A percentile compares a stretch with the other conserved stretches of the same genome.
These are phyloP conservation scores for Caenorhabditis sp. DNA, from an alignment of 2,888 invertebrate species.

Conservation along the genomic window DNA sequence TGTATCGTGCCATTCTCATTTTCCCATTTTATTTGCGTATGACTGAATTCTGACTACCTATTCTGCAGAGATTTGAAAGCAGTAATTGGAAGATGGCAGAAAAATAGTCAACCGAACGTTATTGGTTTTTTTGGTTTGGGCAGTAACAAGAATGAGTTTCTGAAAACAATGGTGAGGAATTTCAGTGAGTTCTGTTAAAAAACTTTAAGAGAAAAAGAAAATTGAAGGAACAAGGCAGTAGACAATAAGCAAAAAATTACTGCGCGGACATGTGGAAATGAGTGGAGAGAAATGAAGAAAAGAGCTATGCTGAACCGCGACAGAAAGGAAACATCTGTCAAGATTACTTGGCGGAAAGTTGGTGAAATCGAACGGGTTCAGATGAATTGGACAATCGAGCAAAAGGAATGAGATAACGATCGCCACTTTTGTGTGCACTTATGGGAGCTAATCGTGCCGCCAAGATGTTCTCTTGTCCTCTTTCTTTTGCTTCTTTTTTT, in stretches of 20 bases:
- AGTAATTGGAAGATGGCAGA: constrained; percentile 4
- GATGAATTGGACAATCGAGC: not conserved
- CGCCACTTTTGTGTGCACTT: constrained; percentile 41
- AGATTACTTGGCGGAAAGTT: not conserved
- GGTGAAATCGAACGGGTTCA: not conserved
- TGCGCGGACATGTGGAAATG: not conserved
- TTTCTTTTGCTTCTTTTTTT: constrained; percentile 2
- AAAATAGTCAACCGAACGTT: not conserved
- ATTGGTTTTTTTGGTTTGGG: not conserved
- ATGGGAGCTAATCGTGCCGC: constrained; percentile 39
- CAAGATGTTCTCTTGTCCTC: constrained; percentile 24
- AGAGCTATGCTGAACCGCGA: not conserved
- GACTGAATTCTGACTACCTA: not conserved
- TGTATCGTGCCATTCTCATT: not conserved
- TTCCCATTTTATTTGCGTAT: not conserved
- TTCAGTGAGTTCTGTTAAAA: not conserved
- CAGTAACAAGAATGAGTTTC: not conserved
- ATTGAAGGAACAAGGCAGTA: not conserved
- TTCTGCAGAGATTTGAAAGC: constrained; percentile 1
- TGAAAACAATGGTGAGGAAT: not conserved
- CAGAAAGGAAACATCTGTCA: not conserved
- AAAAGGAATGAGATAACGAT: constrained; percentile 14
- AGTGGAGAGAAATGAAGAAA: not conserved
- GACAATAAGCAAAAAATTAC: not conserved
- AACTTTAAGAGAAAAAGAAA: too few species aligned